A percentile compares a stretch with the other conserved stretches of the same genome.
These are phyloP conservation scores for Scarus forsteni DNA, from an alignment of 2,797 vertebrate species.

Conservation along the genomic window DNA sequence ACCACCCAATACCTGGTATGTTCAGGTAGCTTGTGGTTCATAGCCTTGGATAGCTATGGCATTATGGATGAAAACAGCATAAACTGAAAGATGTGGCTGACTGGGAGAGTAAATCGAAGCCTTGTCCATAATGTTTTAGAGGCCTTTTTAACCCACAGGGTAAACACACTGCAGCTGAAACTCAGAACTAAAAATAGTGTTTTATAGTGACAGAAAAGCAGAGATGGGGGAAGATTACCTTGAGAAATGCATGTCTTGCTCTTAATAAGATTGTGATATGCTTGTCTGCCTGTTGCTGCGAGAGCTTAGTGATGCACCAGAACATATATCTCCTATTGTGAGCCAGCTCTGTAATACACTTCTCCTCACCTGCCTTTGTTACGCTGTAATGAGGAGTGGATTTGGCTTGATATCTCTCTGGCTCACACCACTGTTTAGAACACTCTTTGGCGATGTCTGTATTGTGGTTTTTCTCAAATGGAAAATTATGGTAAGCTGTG, in stretches of 20 bases:
- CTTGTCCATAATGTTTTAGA: no score
- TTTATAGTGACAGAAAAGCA: conserved; percentile 30
- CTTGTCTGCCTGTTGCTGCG: conserved; percentile 28
- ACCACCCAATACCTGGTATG: no score
- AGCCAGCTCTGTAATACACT: conserved; percentile 4
- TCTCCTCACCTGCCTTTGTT: conserved; percentile 48
- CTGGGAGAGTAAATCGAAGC: no score
- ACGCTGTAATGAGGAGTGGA: conserved; percentile 41
- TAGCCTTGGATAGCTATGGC: no score
- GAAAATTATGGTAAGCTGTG: conserved; percentile 35
- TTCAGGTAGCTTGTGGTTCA: no score
- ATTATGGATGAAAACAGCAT: no score
- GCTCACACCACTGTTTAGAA: conserved; percentile 6
- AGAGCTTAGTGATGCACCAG: conserved; percentile 31
- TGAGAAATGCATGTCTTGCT: conserved; percentile 27
- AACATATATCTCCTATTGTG: conserved; percentile 29
- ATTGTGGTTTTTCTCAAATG: conserved; percentile 39
- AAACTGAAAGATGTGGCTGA: no score
- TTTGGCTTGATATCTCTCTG: conserved; percentile 38
- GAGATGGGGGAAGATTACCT: conserved; percentile 25
- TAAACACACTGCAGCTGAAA: conserved; percentile 18
- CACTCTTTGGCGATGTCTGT: conserved; percentile 10
- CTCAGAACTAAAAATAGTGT: conserved; percentile 14
- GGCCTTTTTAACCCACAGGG: no score
- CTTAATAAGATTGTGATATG: conserved; percentile 40